Base-by-base conservation (phyloP, 2,113 vertebrate genomes). In the Gymnogyps californianus region DNA sequence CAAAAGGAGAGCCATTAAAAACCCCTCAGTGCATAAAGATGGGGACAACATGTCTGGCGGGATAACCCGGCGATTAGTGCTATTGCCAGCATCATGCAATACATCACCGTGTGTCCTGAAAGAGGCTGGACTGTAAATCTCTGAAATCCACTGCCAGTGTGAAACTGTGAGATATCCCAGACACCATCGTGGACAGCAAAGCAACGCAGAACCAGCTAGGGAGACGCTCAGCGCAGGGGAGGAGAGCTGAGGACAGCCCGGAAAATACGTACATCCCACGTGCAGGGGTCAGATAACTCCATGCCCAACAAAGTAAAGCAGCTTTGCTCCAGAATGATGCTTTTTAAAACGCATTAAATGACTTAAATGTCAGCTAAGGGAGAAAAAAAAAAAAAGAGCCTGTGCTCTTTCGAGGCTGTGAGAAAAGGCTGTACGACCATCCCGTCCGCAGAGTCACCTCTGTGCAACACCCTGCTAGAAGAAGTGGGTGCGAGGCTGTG, bases 1-100 rank as follows among this genome's bases (percentile, higher is more conserved):
- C 89, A 96, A 87, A 96, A 96, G 89, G 74, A 87, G 62, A 95
- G 93, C 84, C 93, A 96, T 95, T 97, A 96, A 90, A 94, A 96
- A 90, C 19, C 58, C 91, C 82, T 88, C 70, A 54, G 89, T 7
- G 36, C 66, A 89, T 47, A 79, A 67, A 94, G 89, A 78, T 16
- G 52, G 94, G 95, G 94, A 96, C 92, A 80, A 90, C 24, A 69
- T 84, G 94, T 96, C 94, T 97, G 97, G 94, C 9, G 58, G 94
- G 94, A 82, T 94, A 96, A 95, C 93, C 83, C 42, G 0, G 89
- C 9, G 31, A 87, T 93, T 57, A 93, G 79, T 4, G 55, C 76
- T 64, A 34, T 6, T 93, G 92, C 93, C 93, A 97, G 89, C 87
- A 79, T 3, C 82, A 36, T 1, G 1, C 62, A 81, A 49, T n/a